Evolutionary conservation across 2,113 vertebrate genomes (phyloP), one percentile per base, ranked within the genome.

Genomic region (Myotis lucifugus): DNA sequence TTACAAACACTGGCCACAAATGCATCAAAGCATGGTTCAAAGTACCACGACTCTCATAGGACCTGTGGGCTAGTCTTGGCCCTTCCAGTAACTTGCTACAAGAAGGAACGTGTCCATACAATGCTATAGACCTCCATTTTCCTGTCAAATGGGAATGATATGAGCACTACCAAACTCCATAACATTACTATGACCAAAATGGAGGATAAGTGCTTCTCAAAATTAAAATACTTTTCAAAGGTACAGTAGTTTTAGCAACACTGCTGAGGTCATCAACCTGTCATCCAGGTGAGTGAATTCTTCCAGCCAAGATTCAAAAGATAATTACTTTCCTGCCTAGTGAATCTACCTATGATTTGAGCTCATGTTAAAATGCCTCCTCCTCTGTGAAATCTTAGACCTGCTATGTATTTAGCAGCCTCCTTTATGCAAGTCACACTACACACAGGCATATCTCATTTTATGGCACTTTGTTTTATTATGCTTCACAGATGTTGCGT

Each of bases 171-270:
- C 56, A 37, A 84, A 90, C 13, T 59, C 67, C 10, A 37, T 46
- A 93, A 27, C 42, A 23, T 82, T 94, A 59, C 59, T 87, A 40
- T 90, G 72, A 76, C 40, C 90, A 93, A 95, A 89, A 64, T n/a
- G 17, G 74, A 67, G 8, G 40, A 11, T 32, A 79, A 66, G 8
- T 50, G 14, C 18, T 85, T 61, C 17, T 92, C 90, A 87, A 86
- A 88, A 37, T 89, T 82, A 52, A 92, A 70, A 69, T 59, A 11
- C 29, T 76, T 69, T 82, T 94, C 70, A 87, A 52, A 84, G 83
- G 13, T 64, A 85, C 52, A 2, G 25, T 64, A 7, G 73, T 90
- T 91, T 93, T 79, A 72, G 48, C 1, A 6, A 74, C n/a, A 70
- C 23, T 59, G 46, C 29, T 89, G n/a, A 93, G 48, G 73, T 94